Conservation (phyloP, 2,888 invertebrate genomes). For the Nomada ruficornis region DNA sequence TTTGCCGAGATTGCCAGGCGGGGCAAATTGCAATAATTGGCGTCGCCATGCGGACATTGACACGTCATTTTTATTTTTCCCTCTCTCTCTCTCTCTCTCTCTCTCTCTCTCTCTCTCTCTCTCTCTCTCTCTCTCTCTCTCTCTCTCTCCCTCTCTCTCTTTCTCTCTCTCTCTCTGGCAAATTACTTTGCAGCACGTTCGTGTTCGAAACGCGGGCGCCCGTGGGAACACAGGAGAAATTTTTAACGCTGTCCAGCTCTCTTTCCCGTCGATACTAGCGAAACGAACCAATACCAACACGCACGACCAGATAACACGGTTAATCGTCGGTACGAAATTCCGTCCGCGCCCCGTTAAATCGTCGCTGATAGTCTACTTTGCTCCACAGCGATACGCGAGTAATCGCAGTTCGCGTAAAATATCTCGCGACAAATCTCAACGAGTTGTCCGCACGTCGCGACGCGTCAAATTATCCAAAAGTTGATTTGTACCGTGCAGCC, state of each 20-base stretch:
- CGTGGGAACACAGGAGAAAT: conserved; percentile 12
- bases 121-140: no score
- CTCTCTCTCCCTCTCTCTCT: no score
- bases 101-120: no score
- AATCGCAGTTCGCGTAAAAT: conserved; percentile 26
- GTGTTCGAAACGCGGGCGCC: not conserved
- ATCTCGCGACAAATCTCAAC: conserved; percentile 32
- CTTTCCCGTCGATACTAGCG: conserved; percentile 13
- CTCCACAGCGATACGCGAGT: not conserved
- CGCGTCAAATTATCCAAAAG: not conserved
- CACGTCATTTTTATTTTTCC: conserved; percentile 55
- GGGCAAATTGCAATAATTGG: conserved; percentile 55
- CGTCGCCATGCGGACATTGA: conserved; percentile 52
- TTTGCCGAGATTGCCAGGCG: conserved; percentile 51
- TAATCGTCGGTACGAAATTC: conserved; percentile 58
- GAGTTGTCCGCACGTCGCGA: not conserved
- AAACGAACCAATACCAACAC: conserved; percentile 26
- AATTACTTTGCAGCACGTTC: conserved; percentile 41
- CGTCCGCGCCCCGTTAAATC: conserved; percentile 49
- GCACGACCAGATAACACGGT: conserved; percentile 15
- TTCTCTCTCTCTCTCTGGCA: conserved; percentile 27
- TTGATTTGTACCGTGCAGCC: no score
- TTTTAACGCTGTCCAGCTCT: conserved; percentile 24
- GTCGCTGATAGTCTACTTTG: conserved; percentile 56
- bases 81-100: no score